phyloP scores from a whole-genome alignment of 1,140 invertebrate species.

The Heliconius hermathena region DNA sequence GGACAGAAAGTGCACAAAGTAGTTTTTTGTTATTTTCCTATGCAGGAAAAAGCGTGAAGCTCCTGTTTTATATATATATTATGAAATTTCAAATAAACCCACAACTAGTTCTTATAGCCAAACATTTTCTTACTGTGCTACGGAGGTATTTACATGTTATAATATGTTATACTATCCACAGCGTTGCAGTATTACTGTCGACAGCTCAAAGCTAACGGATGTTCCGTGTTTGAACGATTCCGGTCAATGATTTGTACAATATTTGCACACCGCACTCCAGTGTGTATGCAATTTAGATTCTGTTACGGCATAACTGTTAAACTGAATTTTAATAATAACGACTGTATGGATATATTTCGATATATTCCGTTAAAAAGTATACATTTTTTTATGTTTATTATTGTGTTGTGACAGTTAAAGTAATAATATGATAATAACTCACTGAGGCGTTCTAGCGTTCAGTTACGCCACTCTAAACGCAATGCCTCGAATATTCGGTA shows the following conservation, averaged over 20 bases:
- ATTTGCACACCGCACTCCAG: constrained; percentile 13
- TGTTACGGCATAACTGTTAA: neutral
- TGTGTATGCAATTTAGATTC: constrained; percentile 15
- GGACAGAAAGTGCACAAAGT: no score
- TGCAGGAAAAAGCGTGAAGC: neutral
- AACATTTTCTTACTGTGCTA: neutral
- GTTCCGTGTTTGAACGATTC: constrained; percentile 9
- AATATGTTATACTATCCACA: neutral
- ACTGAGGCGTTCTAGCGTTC: no score
- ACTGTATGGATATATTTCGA: neutral
- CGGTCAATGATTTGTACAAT: constrained; percentile 15
- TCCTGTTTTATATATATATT: no score
- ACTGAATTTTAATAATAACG: neutral
- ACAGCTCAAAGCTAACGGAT: constrained; percentile 11
- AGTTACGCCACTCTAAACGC: no score
- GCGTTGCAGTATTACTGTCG: neutral
- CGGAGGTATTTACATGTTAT: neutral
- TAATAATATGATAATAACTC: no score
- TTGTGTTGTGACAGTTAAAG: no score
- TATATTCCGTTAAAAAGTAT: no score
- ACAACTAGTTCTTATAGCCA: neutral
- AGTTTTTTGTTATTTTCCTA: neutral
- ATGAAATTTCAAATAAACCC: no score
- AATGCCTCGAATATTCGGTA: no score
- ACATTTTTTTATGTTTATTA: no score